These are phyloP conservation scores for Eira barbara DNA, from an alignment of 2,113 vertebrate genomes.

Conservation along the genomic window DNA sequence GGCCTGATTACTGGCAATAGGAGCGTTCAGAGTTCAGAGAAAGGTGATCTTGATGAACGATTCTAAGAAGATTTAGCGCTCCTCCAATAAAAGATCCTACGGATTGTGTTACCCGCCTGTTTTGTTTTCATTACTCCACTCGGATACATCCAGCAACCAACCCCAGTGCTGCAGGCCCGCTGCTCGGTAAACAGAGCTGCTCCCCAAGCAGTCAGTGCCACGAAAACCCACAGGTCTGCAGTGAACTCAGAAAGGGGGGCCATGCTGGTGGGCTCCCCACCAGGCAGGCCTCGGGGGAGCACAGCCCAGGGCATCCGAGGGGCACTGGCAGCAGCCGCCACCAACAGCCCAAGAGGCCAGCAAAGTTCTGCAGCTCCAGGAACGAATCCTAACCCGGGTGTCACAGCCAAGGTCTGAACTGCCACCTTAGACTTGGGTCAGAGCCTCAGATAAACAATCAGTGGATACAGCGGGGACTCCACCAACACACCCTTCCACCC, in stretches of 20 bases:
- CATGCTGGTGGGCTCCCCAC: background rate
- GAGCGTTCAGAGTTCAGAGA: slow-evolving; percentile 47
- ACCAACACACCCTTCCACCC: background rate
- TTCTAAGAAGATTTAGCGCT: slow-evolving; percentile 46
- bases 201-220: background rate
- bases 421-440: background rate
- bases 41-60: slow-evolving; percentile 49
- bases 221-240: background rate
- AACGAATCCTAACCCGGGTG: background rate
- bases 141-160: background rate
- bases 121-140: slow-evolving; percentile 29
- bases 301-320: background rate
- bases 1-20: slow-evolving; percentile 10
- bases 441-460: background rate
- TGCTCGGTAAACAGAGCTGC: background rate
- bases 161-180: background rate
- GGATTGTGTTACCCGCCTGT: slow-evolving; percentile 40
- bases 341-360: background rate
- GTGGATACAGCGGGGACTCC: background rate
- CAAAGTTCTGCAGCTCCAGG: background rate
- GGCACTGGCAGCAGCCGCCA: background rate
- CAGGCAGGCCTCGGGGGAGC: background rate
- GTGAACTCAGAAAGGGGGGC: background rate
- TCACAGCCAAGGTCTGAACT: background rate
- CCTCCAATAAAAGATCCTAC: slow-evolving; percentile 18